A percentile compares a stretch with the other conserved stretches of the same genome.
Evolutionary conservation across 2,888 invertebrate genomes (phyloP).

Genomic region (Schizotus pectinicornis): DNA sequence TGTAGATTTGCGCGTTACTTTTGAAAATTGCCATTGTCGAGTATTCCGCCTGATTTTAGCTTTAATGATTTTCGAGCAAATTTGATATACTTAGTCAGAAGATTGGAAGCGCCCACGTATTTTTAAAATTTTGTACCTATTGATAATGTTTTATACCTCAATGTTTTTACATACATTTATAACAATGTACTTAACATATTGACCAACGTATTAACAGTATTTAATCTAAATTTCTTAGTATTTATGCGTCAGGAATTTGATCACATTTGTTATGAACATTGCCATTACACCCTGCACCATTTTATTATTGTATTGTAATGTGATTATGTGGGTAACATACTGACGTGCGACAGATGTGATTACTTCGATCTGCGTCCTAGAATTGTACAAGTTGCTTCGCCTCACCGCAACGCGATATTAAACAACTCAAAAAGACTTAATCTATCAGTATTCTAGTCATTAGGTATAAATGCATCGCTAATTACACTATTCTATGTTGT

Average conservation of each 20-base stretch:
- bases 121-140: slow-evolving; percentile 45
- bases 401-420: slow-evolving; percentile 40
- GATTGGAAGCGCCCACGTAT: slow-evolving; percentile 33
- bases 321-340: slow-evolving; percentile 13
- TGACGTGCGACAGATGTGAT: slow-evolving; percentile 41
- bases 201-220: slow-evolving; percentile 52
- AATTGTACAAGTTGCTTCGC: slow-evolving; percentile 35
- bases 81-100: slow-evolving; percentile 35
- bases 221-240: slow-evolving; percentile 38
- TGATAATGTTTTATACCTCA: slow-evolving; percentile 55
- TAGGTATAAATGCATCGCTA: slow-evolving; percentile 47
- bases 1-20: background rate
- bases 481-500: slow-evolving; percentile 39
- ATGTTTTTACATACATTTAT: slow-evolving; percentile 49
- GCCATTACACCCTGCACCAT: slow-evolving; percentile 26
- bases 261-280: slow-evolving; percentile 36
- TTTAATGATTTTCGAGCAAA: slow-evolving; percentile 25
- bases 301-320: slow-evolving; percentile 12
- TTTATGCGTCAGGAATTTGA: slow-evolving; percentile 35
- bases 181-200: slow-evolving; percentile 50
- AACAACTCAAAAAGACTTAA: slow-evolving; percentile 49
- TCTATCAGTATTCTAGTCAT: slow-evolving; percentile 55
- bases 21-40: slow-evolving; percentile 32
- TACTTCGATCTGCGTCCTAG: slow-evolving; percentile 31
- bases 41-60: slow-evolving; percentile 19